Conservation (phyloP, 2,888 invertebrate genomes). For the Epinotia ramella region DNA sequence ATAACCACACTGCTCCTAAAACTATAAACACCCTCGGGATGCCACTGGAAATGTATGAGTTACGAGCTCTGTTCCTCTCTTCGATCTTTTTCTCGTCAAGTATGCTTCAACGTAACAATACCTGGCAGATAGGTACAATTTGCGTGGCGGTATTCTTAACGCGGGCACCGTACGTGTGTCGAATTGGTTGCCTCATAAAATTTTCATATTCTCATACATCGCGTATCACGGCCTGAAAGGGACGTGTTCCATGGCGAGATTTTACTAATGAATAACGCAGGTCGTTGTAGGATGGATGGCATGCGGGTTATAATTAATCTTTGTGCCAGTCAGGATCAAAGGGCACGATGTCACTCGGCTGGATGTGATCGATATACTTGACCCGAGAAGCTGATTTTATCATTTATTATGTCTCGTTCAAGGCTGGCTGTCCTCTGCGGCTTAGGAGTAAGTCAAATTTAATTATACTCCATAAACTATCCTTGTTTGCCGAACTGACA, state of each 20-base stretch:
- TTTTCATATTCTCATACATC: conserved; percentile 53
- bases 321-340: conserved; percentile 24
- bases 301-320: conserved; percentile 41
- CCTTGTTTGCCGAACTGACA: conserved; percentile 1
- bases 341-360: conserved; percentile 24
- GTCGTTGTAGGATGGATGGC: conserved; percentile 33
- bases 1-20: conserved; percentile 25
- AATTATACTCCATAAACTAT: not conserved
- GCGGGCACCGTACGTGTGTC: conserved; percentile 44
- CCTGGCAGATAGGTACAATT: conserved; percentile 18
- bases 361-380: conserved; percentile 36
- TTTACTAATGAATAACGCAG: conserved; percentile 60
- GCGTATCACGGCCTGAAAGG: conserved; percentile 49
- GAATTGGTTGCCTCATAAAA: conserved; percentile 45
- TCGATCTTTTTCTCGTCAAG: not conserved
- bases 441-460: not conserved
- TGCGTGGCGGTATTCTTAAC: conserved; percentile 43
- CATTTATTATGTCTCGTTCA: conserved; percentile 19
- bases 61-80: not conserved
- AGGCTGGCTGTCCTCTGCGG: not conserved
- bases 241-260: conserved; percentile 56
- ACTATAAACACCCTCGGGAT: conserved; percentile 26
- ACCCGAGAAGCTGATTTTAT: conserved; percentile 28
- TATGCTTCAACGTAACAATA: conserved; percentile 18
- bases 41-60: not conserved